A percentile compares a stretch with the other conserved stretches of the same genome.
phyloP scores from a whole-genome alignment of 2,888 invertebrate species.

The Tricholauxania praeusta region DNA sequence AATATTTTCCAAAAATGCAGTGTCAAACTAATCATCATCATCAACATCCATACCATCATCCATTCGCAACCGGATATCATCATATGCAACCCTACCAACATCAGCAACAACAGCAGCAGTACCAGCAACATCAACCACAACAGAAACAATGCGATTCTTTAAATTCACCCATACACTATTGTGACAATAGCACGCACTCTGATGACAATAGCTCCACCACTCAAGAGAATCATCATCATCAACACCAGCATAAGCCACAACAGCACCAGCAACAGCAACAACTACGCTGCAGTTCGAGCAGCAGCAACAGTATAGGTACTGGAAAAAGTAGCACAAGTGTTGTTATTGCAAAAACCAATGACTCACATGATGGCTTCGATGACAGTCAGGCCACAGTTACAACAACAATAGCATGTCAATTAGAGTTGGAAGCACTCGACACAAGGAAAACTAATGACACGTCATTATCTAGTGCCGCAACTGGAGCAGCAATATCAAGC shows the following conservation, averaged over 20 bases:
- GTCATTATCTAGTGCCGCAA: slow-evolving; percentile 21
- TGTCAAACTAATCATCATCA: slow-evolving; percentile 33
- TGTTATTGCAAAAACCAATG: neutral
- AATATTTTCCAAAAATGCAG: slow-evolving; percentile 43
- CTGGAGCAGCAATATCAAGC: slow-evolving; percentile 13
- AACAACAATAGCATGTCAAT: slow-evolving; percentile 36
- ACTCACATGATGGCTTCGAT: slow-evolving; percentile 14
- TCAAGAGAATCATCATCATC: slow-evolving; percentile 51
- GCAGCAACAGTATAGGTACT: slow-evolving; percentile 33
- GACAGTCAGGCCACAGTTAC: slow-evolving; percentile 10
- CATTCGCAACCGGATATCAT: slow-evolving; percentile 48
- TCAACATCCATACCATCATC: slow-evolving; percentile 2
- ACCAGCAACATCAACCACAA: slow-evolving; percentile 48
- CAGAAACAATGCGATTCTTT: slow-evolving; percentile 61
- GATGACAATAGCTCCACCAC: slow-evolving; percentile 61
- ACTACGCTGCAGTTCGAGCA: slow-evolving; percentile 45
- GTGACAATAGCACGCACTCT: slow-evolving; percentile 65
- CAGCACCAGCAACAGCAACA: slow-evolving; percentile 51
- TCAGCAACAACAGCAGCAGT: slow-evolving; percentile 48
- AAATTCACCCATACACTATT: slow-evolving; percentile 66
- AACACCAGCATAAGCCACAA: slow-evolving; percentile 39
- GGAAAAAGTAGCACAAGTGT: slow-evolving; percentile 47
- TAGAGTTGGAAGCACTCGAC: slow-evolving; percentile 34
- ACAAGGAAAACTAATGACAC: slow-evolving; percentile 31
- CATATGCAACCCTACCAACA: slow-evolving; percentile 44